A percentile compares a stretch with the other conserved stretches of the same genome.
Conservation (phyloP, 1,140 invertebrate genomes). For the Calosoma granatense region DNA sequence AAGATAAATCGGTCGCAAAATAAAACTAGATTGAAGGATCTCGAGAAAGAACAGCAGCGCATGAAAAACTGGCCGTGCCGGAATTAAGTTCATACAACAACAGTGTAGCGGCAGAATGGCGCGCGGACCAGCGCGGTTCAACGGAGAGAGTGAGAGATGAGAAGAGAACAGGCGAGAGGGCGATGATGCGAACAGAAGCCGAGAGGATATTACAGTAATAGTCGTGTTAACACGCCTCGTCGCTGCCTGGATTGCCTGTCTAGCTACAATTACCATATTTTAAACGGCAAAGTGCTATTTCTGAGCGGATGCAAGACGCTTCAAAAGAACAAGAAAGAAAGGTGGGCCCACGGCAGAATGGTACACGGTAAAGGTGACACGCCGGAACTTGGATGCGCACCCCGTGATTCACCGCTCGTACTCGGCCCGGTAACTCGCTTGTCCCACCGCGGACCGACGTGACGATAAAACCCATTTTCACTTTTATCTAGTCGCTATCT, state of each 20-base stretch:
- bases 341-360: no score
- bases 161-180: background rate
- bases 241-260: slow-evolving; percentile 4
- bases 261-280: slow-evolving; percentile 16
- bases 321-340: background rate
- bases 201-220: slow-evolving; percentile 10
- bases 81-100: background rate
- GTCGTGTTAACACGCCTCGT: slow-evolving; percentile 10
- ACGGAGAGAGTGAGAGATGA: background rate
- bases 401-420: no score
- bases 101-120: background rate
- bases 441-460: no score
- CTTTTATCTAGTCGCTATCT: background rate
- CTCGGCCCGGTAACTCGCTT: no score
- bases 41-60: background rate
- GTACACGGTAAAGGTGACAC: no score
- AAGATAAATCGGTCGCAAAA: slow-evolving; percentile 4
- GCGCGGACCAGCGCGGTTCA: background rate
- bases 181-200: background rate
- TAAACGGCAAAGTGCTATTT: slow-evolving; percentile 8
- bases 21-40: slow-evolving; percentile 6
- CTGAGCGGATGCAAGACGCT: background rate
- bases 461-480: slow-evolving; percentile 3
- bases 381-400: no score
- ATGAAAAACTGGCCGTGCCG: background rate